Conservation (phyloP, 2,797 vertebrate genomes). For the Chloroceryle amazona region DNA sequence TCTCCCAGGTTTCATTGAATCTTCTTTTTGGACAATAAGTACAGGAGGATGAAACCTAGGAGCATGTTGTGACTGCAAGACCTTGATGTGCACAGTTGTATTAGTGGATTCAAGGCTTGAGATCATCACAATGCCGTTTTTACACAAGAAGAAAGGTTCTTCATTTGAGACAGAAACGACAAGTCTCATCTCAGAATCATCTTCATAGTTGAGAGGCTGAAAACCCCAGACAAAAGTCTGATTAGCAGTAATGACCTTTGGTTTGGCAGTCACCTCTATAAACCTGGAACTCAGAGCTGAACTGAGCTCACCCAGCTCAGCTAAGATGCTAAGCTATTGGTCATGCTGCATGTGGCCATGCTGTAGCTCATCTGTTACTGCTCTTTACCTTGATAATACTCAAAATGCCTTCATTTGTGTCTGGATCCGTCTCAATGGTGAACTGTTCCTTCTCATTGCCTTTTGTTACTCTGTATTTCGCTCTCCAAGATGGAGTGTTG, state of each 20-base stretch:
- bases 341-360: neutral
- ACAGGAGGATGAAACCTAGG: constrained; percentile 71
- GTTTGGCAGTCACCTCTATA: neutral
- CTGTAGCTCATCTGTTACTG: neutral
- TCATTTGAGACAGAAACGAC: constrained; percentile 80
- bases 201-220: constrained; percentile 82
- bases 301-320: neutral
- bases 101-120: neutral
- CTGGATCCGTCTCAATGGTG: constrained; percentile 81
- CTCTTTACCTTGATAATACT: constrained; percentile 84
- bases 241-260: neutral
- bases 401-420: constrained; percentile 87
- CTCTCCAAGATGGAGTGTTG: constrained; percentile 81
- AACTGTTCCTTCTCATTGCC: constrained; percentile 84
- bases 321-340: neutral
- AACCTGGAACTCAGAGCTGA: neutral
- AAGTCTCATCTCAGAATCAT: neutral
- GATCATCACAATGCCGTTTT: neutral
- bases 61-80: constrained; percentile 78
- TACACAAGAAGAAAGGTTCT: constrained; percentile 78
- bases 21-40: constrained; percentile 63
- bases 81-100: constrained; percentile 64
- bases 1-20: constrained; percentile 80
- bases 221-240: neutral
- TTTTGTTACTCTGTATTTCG: constrained; percentile 76